Evolutionary conservation across 2,888 invertebrate genomes (phyloP).

Genomic region (Autographa pulchrina): DNA sequence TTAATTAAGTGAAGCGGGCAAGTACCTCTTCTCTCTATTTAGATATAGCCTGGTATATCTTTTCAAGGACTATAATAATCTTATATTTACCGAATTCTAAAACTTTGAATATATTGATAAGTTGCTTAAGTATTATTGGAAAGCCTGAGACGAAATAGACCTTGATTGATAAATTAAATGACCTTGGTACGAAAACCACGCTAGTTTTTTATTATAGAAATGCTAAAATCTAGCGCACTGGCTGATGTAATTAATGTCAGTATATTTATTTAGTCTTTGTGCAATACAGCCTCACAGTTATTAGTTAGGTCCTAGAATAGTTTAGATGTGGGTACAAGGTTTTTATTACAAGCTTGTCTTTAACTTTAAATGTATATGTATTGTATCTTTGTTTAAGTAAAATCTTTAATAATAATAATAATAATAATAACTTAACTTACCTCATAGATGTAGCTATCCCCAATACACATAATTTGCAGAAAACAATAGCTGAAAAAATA

Average conservation of each 20-base stretch:
- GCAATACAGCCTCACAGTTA: background rate
- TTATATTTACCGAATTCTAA: background rate
- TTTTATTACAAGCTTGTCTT: too few relatives aligned
- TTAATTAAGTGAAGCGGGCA: background rate
- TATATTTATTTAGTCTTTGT: background rate
- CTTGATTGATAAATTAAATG: constrained; percentile 3
- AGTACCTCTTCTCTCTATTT: background rate
- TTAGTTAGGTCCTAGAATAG: background rate
- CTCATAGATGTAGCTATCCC: too few relatives aligned
- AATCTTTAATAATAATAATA: too few relatives aligned
- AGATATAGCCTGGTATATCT: background rate
- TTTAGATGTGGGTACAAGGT: too few relatives aligned
- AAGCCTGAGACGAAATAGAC: constrained; percentile 3
- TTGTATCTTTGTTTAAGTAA: too few relatives aligned
- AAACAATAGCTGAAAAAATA: too few relatives aligned
- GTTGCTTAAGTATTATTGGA: background rate
- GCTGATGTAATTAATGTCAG: background rate
- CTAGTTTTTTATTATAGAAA: background rate
- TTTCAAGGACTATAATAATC: background rate
- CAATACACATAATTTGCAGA: too few relatives aligned
- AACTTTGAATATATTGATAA: background rate
- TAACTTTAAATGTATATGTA: too few relatives aligned
- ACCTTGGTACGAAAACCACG: background rate
- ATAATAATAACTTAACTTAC: too few relatives aligned
- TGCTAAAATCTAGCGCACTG: background rate